phyloP scores from a whole-genome alignment of 1,140 invertebrate species.

The Yoshiicerus persimilis region DNA sequence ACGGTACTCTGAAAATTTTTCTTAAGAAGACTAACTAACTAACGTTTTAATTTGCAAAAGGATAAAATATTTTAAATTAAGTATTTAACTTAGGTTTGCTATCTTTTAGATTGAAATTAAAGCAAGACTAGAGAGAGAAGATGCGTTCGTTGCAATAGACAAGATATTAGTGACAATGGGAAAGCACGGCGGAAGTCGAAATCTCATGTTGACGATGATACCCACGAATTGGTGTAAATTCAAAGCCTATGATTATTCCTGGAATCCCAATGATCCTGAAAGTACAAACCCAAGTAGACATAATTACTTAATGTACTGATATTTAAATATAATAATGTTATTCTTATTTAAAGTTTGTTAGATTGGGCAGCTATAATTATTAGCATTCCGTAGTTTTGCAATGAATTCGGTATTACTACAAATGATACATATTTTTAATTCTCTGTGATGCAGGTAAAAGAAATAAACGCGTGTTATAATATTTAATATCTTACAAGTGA shows the following conservation, averaged over 20 bases:
- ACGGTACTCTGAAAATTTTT: too few relatives aligned
- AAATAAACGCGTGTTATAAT: too few relatives aligned
- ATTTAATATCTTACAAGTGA: too few relatives aligned
- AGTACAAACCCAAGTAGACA: background rate
- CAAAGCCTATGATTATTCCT: background rate
- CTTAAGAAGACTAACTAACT: too few relatives aligned
- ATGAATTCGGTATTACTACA: too few relatives aligned
- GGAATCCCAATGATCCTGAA: background rate
- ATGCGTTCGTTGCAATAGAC: background rate
- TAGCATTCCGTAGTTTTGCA: too few relatives aligned
- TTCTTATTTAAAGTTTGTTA: too few relatives aligned
- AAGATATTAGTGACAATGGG: background rate
- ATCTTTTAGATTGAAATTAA: background rate
- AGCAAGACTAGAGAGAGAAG: background rate
- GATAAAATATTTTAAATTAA: background rate
- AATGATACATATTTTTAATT: too few relatives aligned
- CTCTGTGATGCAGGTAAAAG: too few relatives aligned
- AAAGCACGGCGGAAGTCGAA: constrained; percentile 1
- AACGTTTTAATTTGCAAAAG: too few relatives aligned
- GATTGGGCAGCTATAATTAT: too few relatives aligned
- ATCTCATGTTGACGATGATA: constrained; percentile 23
- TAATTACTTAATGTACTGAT: background rate
- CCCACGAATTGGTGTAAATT: background rate
- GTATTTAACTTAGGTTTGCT: background rate
- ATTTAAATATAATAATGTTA: too few relatives aligned